Percentiles rank a stretch among this genome's conserved stretches.
These are phyloP conservation scores for Crotophaga sulcirostris DNA, from an alignment of 2,113 vertebrate genomes.

Conservation along the genomic window DNA sequence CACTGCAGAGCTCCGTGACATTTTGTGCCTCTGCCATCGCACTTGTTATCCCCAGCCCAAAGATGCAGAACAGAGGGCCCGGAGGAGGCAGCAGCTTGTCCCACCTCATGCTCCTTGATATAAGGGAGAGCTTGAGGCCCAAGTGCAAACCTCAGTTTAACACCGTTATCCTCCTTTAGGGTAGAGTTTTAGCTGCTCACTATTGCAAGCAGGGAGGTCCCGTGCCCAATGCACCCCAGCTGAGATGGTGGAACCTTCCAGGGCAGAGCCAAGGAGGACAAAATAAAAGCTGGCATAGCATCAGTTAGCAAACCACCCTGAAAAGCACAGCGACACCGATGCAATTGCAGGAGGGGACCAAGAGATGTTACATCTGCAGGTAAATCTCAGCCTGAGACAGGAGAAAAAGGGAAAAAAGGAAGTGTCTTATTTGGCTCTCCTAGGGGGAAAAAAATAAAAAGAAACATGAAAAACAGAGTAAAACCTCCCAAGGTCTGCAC, in stretches of 20 bases:
- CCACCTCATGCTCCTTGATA: too few relatives aligned
- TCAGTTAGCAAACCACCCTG: not conserved
- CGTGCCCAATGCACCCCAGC: rapidly evolving
- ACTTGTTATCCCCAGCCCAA: rapidly evolving
- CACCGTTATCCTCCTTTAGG: not conserved
- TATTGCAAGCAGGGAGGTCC: not conserved
- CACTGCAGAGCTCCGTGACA: rapidly evolving
- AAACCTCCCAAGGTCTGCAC: not conserved
- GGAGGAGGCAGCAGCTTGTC: not conserved
- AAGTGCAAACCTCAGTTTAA: not conserved
- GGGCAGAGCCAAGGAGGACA: not conserved
- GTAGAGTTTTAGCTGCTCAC: not conserved
- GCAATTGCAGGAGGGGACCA: not conserved
- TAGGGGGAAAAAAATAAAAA: too few relatives aligned
- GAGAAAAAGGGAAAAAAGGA: not conserved
- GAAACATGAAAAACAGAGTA: not conserved
- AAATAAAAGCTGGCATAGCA: not conserved
- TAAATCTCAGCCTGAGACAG: not conserved
- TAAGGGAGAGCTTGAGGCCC: not conserved
- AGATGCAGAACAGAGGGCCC: rapidly evolving
- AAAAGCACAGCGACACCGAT: not conserved
- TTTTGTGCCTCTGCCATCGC: not conserved
- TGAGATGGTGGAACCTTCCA: not conserved
- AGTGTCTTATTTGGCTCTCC: not conserved
- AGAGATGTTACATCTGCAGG: not conserved